phyloP scores from a whole-genome alignment of 2,888 invertebrate species.

The Lissocephala sabroskyi region DNA sequence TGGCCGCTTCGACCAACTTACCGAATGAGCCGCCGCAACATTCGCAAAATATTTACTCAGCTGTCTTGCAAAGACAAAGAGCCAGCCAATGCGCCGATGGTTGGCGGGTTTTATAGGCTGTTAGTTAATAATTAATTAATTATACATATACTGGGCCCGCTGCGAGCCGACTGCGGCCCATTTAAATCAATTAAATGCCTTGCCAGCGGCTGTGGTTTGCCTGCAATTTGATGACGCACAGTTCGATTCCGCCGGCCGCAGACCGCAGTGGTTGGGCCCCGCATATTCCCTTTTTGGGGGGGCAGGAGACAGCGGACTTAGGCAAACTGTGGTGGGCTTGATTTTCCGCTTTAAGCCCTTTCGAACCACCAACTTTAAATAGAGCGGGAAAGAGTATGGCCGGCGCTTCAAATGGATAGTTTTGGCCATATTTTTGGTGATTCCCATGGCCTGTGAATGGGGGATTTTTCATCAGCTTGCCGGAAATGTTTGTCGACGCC shows the following conservation, averaged over 20 bases:
- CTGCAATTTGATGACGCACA: no score
- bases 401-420: no score
- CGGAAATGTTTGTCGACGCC: slow-evolving; percentile 12
- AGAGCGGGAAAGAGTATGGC: no score
- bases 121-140: slow-evolving; percentile 26
- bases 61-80: slow-evolving; percentile 1
- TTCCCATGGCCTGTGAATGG: slow-evolving; percentile 24
- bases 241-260: no score
- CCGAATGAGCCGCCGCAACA: no score
- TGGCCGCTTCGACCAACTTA: no score
- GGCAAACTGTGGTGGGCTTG: no score
- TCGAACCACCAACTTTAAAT: no score
- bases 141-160: slow-evolving; percentile 14
- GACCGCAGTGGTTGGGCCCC: neutral
- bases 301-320: neutral
- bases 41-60: slow-evolving; percentile 9
- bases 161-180: neutral
- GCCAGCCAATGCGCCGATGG: neutral
- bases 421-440: slow-evolving; percentile 10
- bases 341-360: no score
- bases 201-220: slow-evolving; percentile 1
- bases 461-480: slow-evolving; percentile 19
- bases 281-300: no score
- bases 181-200: neutral
- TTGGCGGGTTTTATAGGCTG: neutral